phyloP scores from a whole-genome alignment of 2,888 invertebrate genomes.

The Sphecodes monilicornis region DNA sequence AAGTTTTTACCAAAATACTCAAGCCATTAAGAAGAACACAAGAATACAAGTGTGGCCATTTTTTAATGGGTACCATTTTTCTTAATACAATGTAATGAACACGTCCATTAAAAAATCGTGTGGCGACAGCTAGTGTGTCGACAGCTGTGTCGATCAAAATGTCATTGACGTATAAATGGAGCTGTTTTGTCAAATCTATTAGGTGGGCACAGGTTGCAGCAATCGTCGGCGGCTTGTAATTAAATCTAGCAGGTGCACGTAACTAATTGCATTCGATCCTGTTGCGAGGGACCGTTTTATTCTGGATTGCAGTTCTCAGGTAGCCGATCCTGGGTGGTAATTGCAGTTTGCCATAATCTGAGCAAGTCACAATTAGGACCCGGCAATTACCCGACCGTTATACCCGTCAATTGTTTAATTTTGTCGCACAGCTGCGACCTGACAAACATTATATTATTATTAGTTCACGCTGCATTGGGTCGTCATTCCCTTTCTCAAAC shows the following conservation, averaged over 20 bases:
- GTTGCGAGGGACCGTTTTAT: background rate
- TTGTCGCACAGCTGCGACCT: background rate
- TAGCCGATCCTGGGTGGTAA: background rate
- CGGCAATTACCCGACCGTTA: background rate
- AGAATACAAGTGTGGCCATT: no score
- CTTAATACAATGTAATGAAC: background rate
- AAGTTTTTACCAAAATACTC: no score
- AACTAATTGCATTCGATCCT: background rate
- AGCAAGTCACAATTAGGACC: background rate
- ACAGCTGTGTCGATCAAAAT: background rate
- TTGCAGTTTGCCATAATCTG: background rate
- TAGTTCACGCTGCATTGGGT: background rate
- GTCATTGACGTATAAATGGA: background rate
- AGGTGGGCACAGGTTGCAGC: background rate
- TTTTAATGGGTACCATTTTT: no score
- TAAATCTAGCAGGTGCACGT: background rate
- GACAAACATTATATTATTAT: background rate
- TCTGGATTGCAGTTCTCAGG: background rate
- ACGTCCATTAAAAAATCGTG: background rate
- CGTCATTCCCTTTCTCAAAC: constrained; percentile 1
- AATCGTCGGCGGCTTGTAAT: background rate
- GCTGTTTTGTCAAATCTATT: background rate
- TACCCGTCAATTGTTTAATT: background rate
- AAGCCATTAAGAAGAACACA: no score
- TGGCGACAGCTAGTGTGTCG: background rate